These are phyloP conservation scores for Progne subis DNA, from an alignment of 2,113 vertebrate genomes.

Conservation along the genomic window DNA sequence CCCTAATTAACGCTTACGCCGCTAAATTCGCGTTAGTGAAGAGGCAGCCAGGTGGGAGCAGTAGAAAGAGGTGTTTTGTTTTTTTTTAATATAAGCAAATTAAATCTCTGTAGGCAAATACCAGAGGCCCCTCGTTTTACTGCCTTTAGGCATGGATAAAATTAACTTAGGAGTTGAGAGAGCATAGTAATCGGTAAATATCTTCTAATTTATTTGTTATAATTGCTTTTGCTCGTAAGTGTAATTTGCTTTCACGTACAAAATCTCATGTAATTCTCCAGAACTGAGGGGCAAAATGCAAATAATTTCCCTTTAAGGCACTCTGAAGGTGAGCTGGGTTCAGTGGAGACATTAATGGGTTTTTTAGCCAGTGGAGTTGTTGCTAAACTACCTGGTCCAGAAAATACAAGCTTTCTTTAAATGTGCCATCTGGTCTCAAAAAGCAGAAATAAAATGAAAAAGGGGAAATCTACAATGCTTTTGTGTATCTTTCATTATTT, in stretches of 20 bases:
- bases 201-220: background rate
- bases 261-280: background rate
- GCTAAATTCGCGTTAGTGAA: background rate
- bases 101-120: background rate
- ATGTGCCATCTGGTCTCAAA: background rate
- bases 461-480: fast-evolving
- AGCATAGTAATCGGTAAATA: background rate
- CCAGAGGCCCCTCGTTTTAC: background rate
- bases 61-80: background rate
- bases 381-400: background rate
- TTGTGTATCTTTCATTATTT: background rate
- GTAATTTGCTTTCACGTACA: background rate
- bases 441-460: background rate
- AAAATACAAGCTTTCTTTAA: background rate
- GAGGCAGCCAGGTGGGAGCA: background rate
- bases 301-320: background rate
- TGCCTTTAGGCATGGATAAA: background rate
- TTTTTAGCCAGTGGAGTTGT: background rate
- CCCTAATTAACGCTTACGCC: background rate
- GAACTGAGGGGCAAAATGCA: background rate
- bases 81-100: background rate
- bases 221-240: background rate
- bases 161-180: background rate
- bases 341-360: background rate
- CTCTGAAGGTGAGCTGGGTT: background rate